Evolutionary conservation across 2,888 invertebrate genomes (phyloP).

Genomic region (Caenorhabditis wallacei): DNA sequence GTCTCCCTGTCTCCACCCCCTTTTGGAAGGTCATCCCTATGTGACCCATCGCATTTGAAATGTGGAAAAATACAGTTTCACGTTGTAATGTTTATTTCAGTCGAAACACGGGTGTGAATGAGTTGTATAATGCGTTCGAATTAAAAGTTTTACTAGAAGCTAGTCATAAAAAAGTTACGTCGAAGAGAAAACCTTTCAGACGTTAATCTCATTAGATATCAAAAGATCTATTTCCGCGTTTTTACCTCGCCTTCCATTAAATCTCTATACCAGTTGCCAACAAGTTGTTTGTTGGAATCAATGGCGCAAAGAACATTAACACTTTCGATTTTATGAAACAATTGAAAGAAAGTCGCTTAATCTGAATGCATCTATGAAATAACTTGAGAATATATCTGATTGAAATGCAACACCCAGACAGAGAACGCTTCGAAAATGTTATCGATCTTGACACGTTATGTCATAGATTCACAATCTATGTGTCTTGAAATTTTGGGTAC

Average conservation of each 20-base stretch:
- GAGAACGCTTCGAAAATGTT: neutral
- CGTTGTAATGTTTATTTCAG: constrained; percentile 43
- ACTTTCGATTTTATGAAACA: constrained; percentile 30
- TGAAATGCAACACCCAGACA: neutral
- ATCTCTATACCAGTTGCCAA: constrained; percentile 33
- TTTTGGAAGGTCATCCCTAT: constrained; percentile 57
- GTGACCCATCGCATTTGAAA: constrained; percentile 57
- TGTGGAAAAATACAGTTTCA: constrained; percentile 46
- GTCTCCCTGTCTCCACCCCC: constrained; percentile 11
- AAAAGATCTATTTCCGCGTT: constrained; percentile 30
- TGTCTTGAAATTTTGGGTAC: neutral
- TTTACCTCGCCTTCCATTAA: constrained; percentile 7
- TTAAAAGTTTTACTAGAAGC: constrained; percentile 18
- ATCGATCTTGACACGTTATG: too few species aligned
- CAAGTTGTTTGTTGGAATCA: constrained; percentile 14
- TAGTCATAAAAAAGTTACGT: constrained; percentile 12
- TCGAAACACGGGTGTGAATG: constrained; percentile 9
- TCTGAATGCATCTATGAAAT: constrained; percentile 23
- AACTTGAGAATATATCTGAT: neutral
- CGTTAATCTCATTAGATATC: constrained; percentile 42
- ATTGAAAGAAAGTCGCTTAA: constrained; percentile 10
- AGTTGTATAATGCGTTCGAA: constrained; percentile 16
- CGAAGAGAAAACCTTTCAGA: constrained; percentile 18
- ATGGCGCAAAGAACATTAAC: neutral
- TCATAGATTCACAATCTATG: too few species aligned